phyloP scores from a whole-genome alignment of 1,140 invertebrate species.

The Vanessa tameamea region DNA sequence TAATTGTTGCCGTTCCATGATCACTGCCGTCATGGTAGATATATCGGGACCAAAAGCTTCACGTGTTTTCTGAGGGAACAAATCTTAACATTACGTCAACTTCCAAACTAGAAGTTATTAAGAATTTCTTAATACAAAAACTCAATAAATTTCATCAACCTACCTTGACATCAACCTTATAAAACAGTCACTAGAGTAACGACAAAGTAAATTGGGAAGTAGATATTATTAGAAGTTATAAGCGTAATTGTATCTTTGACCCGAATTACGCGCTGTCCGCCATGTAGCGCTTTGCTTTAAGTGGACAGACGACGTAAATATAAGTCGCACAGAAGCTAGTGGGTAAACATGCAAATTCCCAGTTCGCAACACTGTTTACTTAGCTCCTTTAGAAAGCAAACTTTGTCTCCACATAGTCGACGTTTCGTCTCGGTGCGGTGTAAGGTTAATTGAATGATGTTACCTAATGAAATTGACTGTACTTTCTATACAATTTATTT shows the following conservation, averaged over 20 bases:
- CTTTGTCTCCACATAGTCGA: constrained; percentile 53
- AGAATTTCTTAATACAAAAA: no score
- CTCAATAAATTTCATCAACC: no score
- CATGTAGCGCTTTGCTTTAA: not conserved
- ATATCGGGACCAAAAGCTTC: no score
- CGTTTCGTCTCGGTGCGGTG: constrained; percentile 47
- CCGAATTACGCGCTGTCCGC: not conserved
- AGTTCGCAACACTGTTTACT: constrained; percentile 61
- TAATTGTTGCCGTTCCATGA: no score
- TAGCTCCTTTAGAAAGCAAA: constrained; percentile 56
- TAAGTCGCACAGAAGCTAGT: constrained; percentile 39
- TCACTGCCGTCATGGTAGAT: no score
- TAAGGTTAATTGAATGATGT: constrained; percentile 55
- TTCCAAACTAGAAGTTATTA: no score
- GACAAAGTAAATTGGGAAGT: no score
- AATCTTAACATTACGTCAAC: no score
- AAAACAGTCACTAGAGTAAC: no score
- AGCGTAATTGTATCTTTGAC: not conserved
- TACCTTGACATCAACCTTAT: no score
- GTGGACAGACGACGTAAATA: not conserved
- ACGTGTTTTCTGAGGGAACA: no score
- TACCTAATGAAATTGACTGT: constrained; percentile 15
- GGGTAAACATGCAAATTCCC: constrained; percentile 63
- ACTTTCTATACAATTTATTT: constrained; percentile 1
- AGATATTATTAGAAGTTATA: no score